Evolutionary conservation across 2,113 vertebrate species (phyloP), one percentile per base, ranked within the genome.

Genomic region (Zootoca vivipara): DNA sequence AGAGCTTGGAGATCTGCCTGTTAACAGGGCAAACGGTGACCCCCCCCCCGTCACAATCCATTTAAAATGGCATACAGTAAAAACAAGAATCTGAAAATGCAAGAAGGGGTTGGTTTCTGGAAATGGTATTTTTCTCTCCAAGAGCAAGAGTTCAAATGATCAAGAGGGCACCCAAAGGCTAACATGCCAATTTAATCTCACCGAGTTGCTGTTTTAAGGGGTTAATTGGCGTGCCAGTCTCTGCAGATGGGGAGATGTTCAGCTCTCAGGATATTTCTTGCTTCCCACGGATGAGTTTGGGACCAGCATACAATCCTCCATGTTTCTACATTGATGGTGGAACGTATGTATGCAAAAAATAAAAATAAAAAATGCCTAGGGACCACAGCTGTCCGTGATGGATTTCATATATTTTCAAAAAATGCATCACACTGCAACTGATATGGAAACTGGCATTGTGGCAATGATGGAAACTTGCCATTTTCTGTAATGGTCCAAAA

Each of bases 1-100:
- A 67, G 30, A 75, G n/a, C 18, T 65, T 75, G 24, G 81, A 88
- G 72, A 88, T 35, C 40, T 46, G 65, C 81, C 62, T 83, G 62
- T 56, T 65, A 88, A 67, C 73, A 28, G 72, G n/a, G 16, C 42
- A 77, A 56, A 38, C 3, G 35, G 72, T 83, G 62, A 83, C 62
- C 30, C 87, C 62, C 30, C 87, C 56, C 87, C 80, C 69, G 80
- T 83, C 73, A 38, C 73, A 83, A 69, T 83, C 87, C 64, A 83
- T 78, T 83, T 78, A 18, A 38, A 88, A 69, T 30, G 24, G 40
- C 20, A 83, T 78, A 56, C 24, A 12, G 72, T 28, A 77, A 78
- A 83, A 62, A 46, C 8, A 15, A 30, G 58, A 56, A 77, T 65
- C 15, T 87, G 86, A 65, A 20, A 74, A 58, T 30, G 52, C 8